A percentile compares a stretch with the other conserved stretches of the same genome.
phyloP scores from a whole-genome alignment of 2,888 invertebrate genomes.

The Epinotia demarniana region DNA sequence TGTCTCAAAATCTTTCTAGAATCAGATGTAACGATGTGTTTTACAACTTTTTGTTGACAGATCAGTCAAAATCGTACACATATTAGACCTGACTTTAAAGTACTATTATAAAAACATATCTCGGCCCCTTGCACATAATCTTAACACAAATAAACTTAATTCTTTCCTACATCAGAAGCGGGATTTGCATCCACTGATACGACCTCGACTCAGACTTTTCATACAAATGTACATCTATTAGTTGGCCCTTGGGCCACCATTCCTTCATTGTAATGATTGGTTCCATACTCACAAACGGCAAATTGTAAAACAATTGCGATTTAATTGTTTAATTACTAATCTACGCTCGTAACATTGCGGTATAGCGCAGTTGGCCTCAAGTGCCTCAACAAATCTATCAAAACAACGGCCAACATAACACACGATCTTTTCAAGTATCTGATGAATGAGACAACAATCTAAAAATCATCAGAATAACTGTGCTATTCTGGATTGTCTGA shows the following conservation, averaged over 20 bases:
- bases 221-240: conserved; percentile 20
- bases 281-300: no score
- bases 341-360: no score
- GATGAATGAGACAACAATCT: no score
- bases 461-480: no score
- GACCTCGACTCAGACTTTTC: conserved; percentile 35
- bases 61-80: conserved; percentile 9
- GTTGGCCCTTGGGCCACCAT: background rate
- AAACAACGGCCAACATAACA: no score
- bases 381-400: no score
- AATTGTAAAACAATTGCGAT: no score
- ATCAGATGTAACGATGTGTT: conserved; percentile 8
- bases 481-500: no score
- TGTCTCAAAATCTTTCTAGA: background rate
- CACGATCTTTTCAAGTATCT: no score
- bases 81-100: background rate
- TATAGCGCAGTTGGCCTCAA: no score
- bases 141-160: conserved; percentile 29
- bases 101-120: background rate
- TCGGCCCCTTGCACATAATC: conserved; percentile 22
- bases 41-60: conserved; percentile 2
- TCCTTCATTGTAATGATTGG: background rate
- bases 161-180: conserved; percentile 26
- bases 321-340: no score
- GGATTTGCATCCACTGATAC: conserved; percentile 3